Evolutionary conservation across 2,113 vertebrate genomes (phyloP).

Genomic region (Podiceps cristatus): DNA sequence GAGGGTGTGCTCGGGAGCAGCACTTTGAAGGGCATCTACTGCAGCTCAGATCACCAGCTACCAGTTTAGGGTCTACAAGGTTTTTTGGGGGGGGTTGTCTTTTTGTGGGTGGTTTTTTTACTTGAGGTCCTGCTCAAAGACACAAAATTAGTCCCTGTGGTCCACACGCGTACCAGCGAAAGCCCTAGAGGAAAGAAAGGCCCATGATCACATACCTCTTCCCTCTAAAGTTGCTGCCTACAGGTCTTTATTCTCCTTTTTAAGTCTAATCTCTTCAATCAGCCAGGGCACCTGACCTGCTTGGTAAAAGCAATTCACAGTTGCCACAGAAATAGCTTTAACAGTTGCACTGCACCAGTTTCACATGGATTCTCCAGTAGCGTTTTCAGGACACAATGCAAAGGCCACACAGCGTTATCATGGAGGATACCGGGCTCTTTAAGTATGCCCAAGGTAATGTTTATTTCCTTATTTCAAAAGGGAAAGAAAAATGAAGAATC

Average conservation of each 20-base stretch:
- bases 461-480: background rate
- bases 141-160: background rate
- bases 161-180: rapidly evolving
- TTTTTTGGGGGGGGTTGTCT: background rate
- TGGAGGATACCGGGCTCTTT: background rate
- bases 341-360: background rate
- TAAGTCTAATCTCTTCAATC: background rate
- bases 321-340: background rate
- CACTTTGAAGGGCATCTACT: background rate
- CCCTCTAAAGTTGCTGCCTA: background rate
- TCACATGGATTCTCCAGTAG: too few relatives aligned
- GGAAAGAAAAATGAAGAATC: background rate
- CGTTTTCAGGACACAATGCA: background rate
- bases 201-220: background rate
- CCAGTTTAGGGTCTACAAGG: too few relatives aligned
- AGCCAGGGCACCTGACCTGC: background rate
- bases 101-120: background rate
- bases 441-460: background rate
- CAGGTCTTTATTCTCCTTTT: background rate
- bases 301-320: background rate
- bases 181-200: background rate
- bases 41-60: background rate
- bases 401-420: rapidly evolving
- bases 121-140: background rate
- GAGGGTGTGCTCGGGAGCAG: background rate